Conservation (phyloP, 1,140 invertebrate genomes). For the Bactericera cockerelli region DNA sequence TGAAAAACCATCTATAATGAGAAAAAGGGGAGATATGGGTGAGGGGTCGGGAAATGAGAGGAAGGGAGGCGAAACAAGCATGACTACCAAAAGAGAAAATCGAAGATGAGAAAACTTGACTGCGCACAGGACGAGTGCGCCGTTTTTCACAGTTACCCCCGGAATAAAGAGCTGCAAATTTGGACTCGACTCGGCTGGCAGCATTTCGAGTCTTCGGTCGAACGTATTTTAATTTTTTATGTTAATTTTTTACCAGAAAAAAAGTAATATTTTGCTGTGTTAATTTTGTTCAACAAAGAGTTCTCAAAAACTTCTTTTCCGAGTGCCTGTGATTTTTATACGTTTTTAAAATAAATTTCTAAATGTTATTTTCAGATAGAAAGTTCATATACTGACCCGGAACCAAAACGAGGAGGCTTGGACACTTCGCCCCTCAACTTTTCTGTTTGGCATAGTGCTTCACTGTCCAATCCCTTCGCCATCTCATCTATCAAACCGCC, state of each 20-base stretch:
- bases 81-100: slow-evolving; percentile 2
- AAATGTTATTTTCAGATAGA: not conserved
- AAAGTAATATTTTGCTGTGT: not conserved
- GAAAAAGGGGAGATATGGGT: not conserved
- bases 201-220: slow-evolving; percentile 4
- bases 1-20: not conserved
- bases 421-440: no score
- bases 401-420: no score
- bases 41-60: no score
- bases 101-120: not conserved
- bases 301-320: not conserved
- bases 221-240: not conserved
- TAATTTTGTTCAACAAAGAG: not conserved
- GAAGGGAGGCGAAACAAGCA: not conserved
- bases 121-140: not conserved
- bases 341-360: not conserved
- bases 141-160: slow-evolving; percentile 6
- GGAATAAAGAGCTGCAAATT: slow-evolving; percentile 6
- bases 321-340: slow-evolving; percentile 5
- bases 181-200: slow-evolving; percentile 7
- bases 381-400: not conserved
- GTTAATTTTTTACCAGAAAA: not conserved
- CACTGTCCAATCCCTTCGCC: no score
- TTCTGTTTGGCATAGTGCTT: no score
- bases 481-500: no score